These are phyloP conservation scores for Ophiothrix spiculata DNA, from an alignment of 35 echinoderm and acorn worm genomes.

Conservation along the genomic window DNA sequence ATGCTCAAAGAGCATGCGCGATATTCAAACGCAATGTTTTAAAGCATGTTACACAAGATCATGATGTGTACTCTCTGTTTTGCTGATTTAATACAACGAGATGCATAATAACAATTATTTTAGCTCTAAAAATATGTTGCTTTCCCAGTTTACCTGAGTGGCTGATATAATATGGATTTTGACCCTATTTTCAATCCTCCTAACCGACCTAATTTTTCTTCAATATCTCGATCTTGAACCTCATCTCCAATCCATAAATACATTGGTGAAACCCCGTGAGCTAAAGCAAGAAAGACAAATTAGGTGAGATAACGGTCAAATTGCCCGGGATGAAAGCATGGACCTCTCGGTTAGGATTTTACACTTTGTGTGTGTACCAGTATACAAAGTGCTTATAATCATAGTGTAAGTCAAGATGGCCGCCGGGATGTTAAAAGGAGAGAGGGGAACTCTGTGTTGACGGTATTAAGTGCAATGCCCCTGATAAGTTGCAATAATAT, in stretches of 20 bases:
- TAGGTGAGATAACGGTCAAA: not conserved
- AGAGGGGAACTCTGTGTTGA: not conserved
- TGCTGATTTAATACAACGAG: no score
- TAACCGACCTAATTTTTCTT: no score
- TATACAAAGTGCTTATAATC: not conserved
- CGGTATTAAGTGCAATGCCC: not conserved
- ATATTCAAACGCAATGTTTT: no score
- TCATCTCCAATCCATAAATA: not conserved
- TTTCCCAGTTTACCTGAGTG: no score
- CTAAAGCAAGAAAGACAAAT: not conserved
- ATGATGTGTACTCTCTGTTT: no score
- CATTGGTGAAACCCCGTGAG: not conserved
- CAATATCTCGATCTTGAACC: not conserved
- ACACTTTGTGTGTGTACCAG: not conserved
- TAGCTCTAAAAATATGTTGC: no score
- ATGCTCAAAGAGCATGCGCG: no score
- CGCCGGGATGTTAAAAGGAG: not conserved
- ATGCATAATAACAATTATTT: no score
- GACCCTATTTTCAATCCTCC: no score
- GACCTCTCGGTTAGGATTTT: not conserved
- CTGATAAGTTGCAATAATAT: not conserved
- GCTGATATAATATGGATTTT: no score
- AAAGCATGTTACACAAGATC: no score
- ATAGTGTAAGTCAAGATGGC: not conserved
- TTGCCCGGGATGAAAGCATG: not conserved